phyloP scores from a whole-genome alignment of 2,113 vertebrate species.

The Pituophis catenifer region DNA sequence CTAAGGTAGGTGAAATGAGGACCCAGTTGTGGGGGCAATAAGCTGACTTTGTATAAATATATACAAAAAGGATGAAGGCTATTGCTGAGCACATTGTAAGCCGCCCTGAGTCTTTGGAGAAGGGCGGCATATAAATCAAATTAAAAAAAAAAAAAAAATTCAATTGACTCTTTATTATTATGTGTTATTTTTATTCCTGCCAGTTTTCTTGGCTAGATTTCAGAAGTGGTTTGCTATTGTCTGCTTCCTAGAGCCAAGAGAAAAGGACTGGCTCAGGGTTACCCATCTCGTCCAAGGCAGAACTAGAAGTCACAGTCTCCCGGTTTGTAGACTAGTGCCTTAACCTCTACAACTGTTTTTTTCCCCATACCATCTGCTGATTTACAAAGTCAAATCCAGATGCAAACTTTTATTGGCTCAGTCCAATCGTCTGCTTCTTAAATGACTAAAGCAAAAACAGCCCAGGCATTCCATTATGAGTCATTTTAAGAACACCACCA shows the following conservation, averaged over 20 bases:
- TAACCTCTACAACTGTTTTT: not conserved
- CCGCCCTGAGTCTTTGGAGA: no score
- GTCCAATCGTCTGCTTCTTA: not conserved
- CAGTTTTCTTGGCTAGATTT: not conserved
- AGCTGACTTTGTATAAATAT: no score
- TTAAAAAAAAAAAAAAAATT: no score
- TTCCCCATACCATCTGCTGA: not conserved
- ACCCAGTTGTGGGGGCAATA: no score
- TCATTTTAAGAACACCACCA: not conserved
- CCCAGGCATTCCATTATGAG: not conserved
- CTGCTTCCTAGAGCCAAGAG: not conserved
- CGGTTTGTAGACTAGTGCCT: not conserved
- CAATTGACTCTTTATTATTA: not conserved
- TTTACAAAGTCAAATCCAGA: not conserved
- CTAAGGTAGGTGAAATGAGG: no score
- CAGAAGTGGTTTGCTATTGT: not conserved
- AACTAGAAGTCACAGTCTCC: not conserved
- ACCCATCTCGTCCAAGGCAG: no score
- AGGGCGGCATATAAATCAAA: no score
- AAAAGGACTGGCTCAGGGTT: not conserved
- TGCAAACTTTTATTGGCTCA: not conserved
- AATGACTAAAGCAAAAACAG: not conserved
- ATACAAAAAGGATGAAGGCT: no score
- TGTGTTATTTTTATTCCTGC: not conserved
- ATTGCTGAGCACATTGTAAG: no score